A percentile compares a stretch with the other conserved stretches of the same genome.
These are phyloP conservation scores for Craseonycteris thonglongyai DNA, from an alignment of 2,113 vertebrate species.

Conservation along the genomic window DNA sequence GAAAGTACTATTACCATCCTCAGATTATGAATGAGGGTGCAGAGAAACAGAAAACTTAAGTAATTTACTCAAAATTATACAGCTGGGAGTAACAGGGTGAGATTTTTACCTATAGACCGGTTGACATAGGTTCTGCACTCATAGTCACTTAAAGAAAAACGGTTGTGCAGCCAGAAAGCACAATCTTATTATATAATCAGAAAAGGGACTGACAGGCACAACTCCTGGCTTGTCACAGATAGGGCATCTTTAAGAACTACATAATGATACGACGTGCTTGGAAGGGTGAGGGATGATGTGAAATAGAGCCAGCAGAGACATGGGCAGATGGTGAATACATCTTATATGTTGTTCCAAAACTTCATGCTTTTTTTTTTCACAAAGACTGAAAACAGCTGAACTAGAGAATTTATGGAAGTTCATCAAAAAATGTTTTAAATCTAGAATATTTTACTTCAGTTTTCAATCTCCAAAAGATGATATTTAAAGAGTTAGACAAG, in stretches of 20 bases:
- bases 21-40: background rate
- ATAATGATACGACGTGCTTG: background rate
- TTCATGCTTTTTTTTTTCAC: background rate
- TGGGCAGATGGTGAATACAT: fast-evolving
- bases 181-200: background rate
- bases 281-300: background rate
- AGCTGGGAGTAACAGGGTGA: background rate
- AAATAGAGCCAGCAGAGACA: background rate
- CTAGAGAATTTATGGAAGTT: background rate
- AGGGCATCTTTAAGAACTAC: background rate
- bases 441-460: background rate
- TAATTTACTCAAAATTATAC: background rate
- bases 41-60: background rate
- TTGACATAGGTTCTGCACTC: fast-evolving
- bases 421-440: background rate
- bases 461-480: background rate
- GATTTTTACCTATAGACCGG: background rate
- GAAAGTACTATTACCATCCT: background rate
- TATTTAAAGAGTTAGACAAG: background rate
- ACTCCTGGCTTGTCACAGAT: background rate
- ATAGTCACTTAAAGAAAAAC: background rate
- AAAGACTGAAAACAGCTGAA: background rate
- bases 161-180: background rate
- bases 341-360: background rate
- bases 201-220: background rate